A percentile compares a stretch with the other conserved stretches of the same genome.
Conservation (phyloP, 2,888 invertebrate species). For the Peribatodes rhomboidaria region DNA sequence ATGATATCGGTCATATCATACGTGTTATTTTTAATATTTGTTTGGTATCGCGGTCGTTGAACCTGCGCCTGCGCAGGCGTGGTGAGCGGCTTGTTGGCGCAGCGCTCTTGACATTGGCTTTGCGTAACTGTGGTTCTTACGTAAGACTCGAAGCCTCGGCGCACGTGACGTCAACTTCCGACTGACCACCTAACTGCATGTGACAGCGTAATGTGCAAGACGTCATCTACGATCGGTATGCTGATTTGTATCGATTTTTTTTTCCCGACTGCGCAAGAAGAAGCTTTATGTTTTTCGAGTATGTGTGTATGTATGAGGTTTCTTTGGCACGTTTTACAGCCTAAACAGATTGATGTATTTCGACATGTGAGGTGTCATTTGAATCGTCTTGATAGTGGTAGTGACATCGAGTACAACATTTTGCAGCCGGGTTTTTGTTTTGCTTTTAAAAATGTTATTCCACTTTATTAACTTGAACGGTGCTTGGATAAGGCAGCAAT, state of each 20-base stretch:
- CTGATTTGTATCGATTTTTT: conserved; percentile 49
- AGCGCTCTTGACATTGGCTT: conserved; percentile 81
- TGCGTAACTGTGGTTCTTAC: conserved; percentile 66
- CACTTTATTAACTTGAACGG: conserved; percentile 59
- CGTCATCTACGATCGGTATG: conserved; percentile 46
- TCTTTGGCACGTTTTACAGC: no score
- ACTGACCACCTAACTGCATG: conserved; percentile 29
- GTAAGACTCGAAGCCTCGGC: conserved; percentile 41
- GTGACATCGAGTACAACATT: no score
- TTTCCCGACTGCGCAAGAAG: no score
- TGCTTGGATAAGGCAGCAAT: conserved; percentile 42
- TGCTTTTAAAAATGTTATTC: no score
- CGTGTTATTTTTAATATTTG: conserved; percentile 52
- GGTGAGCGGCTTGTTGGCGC: conserved; percentile 54
- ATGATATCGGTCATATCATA: conserved; percentile 38
- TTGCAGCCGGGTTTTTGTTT: no score
- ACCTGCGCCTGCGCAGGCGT: conserved; percentile 48
- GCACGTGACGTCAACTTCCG: conserved; percentile 37
- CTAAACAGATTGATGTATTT: no score
- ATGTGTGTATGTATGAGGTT: no score
- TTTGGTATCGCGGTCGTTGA: conserved; percentile 71
- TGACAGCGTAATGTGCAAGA: conserved; percentile 46
- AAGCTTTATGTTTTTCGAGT: no score
- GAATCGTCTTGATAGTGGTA: no score
- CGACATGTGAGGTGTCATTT: no score